Evolutionary conservation across 2,113 vertebrate species (phyloP), one percentile per base, ranked within the genome.

Genomic region (Pluvianellus socialis): DNA sequence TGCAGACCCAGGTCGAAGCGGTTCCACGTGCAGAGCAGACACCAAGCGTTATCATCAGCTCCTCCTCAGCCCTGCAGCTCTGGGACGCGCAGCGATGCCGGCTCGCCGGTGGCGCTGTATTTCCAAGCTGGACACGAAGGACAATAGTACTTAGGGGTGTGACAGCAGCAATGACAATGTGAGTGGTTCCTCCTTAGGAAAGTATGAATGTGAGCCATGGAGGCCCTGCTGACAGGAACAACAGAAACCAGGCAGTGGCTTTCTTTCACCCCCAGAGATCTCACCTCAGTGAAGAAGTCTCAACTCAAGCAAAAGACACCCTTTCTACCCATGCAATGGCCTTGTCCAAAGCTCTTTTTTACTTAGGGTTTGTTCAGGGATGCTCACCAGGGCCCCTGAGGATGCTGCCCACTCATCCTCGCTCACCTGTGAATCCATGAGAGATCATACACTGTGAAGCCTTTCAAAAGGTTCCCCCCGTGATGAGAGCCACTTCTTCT

Each of bases 91-190:
- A 6, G 62, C 94, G 33, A 47, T 52, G 7, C 1, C 0, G 52
- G 9, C 10, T 56, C 40, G 19, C 70, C 53, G 40, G 15, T 19
- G 23, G 22, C 7, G 30, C 35, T 66, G n/a, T 30, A 6, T 55
- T 68, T 32, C 81, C 38, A 26, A 47, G 55, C 32, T 42, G 47
- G 63, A 28, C 26, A 76, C 1, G 14, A 42, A 61, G 62, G 38
- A 86, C 22, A 24, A 42, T 1, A 33, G 38, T 4, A 10, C 20
- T 49, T 62, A 47, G 0, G 2, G 35, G 17, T 42, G 44, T 45
- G 47, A 30, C 19, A 71, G 45, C 21, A 62, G 35, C 28, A 81
- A 19, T 16, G 13, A 8, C 16, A 8, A 20, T 14, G 10, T 22
- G 56, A 79, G 66, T 7, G 61, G 18, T 2, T 74, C 7, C 40